Evolutionary conservation across 2,888 invertebrate genomes (phyloP), one percentile per base, ranked within the genome.

Genomic region (Timandra comae): DNA sequence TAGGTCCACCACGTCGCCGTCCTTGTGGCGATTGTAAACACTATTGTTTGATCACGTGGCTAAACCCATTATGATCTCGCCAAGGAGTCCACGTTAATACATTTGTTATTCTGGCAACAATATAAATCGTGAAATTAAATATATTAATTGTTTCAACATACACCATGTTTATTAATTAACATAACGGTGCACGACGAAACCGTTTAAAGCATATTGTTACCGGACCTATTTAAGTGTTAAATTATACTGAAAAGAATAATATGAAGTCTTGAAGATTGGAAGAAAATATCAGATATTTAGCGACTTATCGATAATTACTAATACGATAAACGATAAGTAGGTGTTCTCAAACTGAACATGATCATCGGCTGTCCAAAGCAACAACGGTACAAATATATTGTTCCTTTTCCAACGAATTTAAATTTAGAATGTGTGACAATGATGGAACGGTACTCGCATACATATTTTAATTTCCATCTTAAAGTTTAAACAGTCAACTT

Each of bases 1-100:
- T 63, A 52, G 43, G 50, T 54, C 63, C 52, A 59, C 57, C 54
- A 62, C 49, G 54, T 56, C 53, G 75, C 75, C 76, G 75, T 76
- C 73, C 76, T 78, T 79, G 73, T 61, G 47, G 40, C 51, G 46
- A 77, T 59, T 70, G 69, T 76, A 81, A 80, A 81, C 79, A 77
- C 75, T 64, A 76, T 81, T 80, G 80, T 80, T 79, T 68, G 55
- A 71, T 78, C 78, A 79, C 77, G 76, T 78, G 77, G 74, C 63
- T 57, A 57, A 56, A 51, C 56, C 64, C 60, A 77, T 76, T 75
- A 80, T 72, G 61, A 70, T 72, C 66, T 70, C 71, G 73, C 72
- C 72, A 74, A 70, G 64, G 56, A 56, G 59, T 65, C 59, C 63
- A 58, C 58, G 54, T 56, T 49, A 52, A 52, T 54, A 52, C 60